Conservation (phyloP, 2,888 invertebrate species). For the Aricia artaxerxes region DNA sequence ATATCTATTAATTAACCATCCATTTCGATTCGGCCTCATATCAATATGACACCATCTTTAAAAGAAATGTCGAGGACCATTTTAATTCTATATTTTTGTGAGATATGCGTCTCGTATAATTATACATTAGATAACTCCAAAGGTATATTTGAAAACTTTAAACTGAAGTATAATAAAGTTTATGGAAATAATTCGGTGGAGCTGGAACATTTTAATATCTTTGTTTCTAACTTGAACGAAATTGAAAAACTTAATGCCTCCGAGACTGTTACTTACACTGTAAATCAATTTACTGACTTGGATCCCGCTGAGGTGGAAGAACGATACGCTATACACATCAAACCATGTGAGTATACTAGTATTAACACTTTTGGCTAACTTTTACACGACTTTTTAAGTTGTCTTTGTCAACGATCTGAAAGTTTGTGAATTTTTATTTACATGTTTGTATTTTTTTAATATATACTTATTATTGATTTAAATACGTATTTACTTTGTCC, state of each 20-base stretch:
- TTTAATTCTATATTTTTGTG: neutral
- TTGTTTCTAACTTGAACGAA: slow-evolving; percentile 20
- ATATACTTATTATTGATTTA: too few species aligned
- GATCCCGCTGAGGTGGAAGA: neutral
- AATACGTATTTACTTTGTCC: neutral
- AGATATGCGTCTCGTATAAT: neutral
- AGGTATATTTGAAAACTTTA: slow-evolving; percentile 5
- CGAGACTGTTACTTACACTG: neutral
- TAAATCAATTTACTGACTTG: slow-evolving; percentile 2
- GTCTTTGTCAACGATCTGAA: neutral
- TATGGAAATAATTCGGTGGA: slow-evolving; percentile 1
- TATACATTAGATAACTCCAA: neutral
- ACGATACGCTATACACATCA: slow-evolving; percentile 3
- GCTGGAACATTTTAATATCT: slow-evolving; percentile 6
- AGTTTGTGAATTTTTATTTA: too few species aligned
- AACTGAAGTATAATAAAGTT: slow-evolving; percentile 15
- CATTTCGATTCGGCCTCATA: neutral
- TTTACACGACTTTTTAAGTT: neutral
- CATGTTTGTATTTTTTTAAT: too few species aligned
- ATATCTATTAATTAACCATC: neutral
- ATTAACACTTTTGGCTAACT: neutral
- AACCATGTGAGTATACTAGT: slow-evolving; percentile 2
- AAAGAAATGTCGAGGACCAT: neutral
- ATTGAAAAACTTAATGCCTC: slow-evolving; percentile 17
- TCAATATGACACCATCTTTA: neutral